Evolutionary conservation across 2,888 invertebrate genomes (phyloP).

Genomic region (Dexiosoma caninum): DNA sequence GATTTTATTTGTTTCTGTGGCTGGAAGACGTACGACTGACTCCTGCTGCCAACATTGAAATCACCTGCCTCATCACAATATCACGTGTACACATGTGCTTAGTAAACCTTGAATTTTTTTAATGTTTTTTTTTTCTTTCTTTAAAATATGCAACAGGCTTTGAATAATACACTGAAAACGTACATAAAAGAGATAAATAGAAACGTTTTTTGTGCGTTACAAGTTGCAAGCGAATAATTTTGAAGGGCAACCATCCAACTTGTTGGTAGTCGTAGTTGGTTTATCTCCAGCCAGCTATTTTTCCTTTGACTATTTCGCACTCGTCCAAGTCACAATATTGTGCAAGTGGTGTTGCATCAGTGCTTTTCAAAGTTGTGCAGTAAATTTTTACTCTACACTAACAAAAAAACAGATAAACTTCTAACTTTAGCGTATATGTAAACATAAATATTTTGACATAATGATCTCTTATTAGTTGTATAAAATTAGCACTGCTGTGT

Average conservation of each 20-base stretch:
- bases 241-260: background rate
- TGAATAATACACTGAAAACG: slow-evolving; percentile 5
- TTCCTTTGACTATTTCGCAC: too few relatives aligned
- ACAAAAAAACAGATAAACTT: too few relatives aligned
- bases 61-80: background rate
- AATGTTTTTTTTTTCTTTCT: background rate
- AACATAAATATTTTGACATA: too few relatives aligned
- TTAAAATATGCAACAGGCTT: slow-evolving; percentile 59
- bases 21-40: slow-evolving; percentile 22
- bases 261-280: background rate
- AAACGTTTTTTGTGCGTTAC: background rate
- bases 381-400: too few relatives aligned
- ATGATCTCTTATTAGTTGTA: too few relatives aligned
- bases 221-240: too few relatives aligned
- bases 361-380: too few relatives aligned
- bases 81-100: slow-evolving; percentile 41
- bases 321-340: too few relatives aligned
- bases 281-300: too few relatives aligned
- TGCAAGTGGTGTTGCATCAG: too few relatives aligned
- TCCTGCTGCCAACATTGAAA: background rate
- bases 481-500: too few relatives aligned
- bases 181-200: background rate
- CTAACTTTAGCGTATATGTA: too few relatives aligned
- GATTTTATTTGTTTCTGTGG: slow-evolving; percentile 50
- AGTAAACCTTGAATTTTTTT: slow-evolving; percentile 49